A percentile compares a stretch with the other conserved stretches of the same genome.
Conservation (phyloP, 2,888 invertebrate genomes). For the Nephrotoma flavescens region DNA sequence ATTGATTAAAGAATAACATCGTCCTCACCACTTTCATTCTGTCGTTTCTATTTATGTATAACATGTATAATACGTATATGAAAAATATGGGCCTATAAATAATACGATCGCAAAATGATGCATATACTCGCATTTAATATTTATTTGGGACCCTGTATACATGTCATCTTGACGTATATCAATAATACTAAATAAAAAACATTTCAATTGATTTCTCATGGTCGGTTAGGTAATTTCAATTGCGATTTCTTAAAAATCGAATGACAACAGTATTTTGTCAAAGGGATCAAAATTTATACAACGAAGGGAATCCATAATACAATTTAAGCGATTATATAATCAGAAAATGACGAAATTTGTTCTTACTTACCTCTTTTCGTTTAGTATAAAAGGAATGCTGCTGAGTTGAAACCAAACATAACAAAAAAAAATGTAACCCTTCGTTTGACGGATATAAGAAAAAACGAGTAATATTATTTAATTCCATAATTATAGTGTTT, state of each 20-base stretch:
- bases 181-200: neutral
- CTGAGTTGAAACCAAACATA: neutral
- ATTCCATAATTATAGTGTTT: neutral
- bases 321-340: neutral
- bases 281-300: neutral
- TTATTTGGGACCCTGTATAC: neutral
- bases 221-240: slow-evolving; percentile 5
- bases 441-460: neutral
- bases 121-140: neutral
- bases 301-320: neutral
- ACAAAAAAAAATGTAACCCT: neutral
- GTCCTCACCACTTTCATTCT: neutral
- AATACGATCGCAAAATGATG: neutral
- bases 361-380: neutral
- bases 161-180: neutral
- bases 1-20: neutral
- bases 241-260: neutral
- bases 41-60: neutral
- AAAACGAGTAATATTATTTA: neutral
- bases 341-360: neutral
- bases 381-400: neutral
- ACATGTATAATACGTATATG: neutral
- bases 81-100: neutral
- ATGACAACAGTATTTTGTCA: neutral
- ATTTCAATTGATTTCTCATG: slow-evolving; percentile 5